Evolutionary conservation across 2,797 vertebrate genomes (phyloP), one percentile per base, ranked within the genome.

Genomic region (Dallia pectoralis): DNA sequence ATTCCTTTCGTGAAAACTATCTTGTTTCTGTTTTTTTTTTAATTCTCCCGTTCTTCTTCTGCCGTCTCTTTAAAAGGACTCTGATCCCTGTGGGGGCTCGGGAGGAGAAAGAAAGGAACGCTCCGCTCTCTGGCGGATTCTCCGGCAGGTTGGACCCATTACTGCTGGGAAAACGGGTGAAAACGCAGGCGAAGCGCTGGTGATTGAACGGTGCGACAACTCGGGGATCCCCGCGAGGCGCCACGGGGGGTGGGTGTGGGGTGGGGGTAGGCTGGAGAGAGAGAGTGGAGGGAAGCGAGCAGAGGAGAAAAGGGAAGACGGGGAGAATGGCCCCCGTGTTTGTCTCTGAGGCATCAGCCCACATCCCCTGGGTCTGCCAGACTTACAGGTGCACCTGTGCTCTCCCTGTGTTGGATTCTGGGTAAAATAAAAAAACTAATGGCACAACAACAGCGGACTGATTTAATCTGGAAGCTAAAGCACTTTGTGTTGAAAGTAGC

Each of bases 141-240:
- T 74, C 83, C 27, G 29, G 87, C 79, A 86, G 69, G 78, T 86
- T 78, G 84, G 80, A 81, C 84, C 83, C 81, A 86, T 87, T 87
- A 86, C 87, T 78, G 87, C 82, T 81, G 79, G 82, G 77, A 84
- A 79, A 78, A 59, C 44, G 70, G 33, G 25, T 32, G 77, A 79
- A 80, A 83, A 81, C 69, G 65, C 69, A 59, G 70, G 71, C 18
- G 73, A 82, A 73, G 77, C 63, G 62, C 70, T 70, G 51, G 36
- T 84, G 84, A 85, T 85, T 79, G 82, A 85, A 81, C 36, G n/a
- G 44, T 62, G 69, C 69, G 53, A 77, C 84, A 84, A 84, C 56
- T 47, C 73, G 74, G 51, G 73, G 81, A 77, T 81, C 74, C 79
- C 74, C 27, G 71, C 0, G 74, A 80, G 82, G 75, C 69, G 11